Base-by-base conservation (phyloP, 2,888 invertebrate genomes). In the Harpalus rubripes region DNA sequence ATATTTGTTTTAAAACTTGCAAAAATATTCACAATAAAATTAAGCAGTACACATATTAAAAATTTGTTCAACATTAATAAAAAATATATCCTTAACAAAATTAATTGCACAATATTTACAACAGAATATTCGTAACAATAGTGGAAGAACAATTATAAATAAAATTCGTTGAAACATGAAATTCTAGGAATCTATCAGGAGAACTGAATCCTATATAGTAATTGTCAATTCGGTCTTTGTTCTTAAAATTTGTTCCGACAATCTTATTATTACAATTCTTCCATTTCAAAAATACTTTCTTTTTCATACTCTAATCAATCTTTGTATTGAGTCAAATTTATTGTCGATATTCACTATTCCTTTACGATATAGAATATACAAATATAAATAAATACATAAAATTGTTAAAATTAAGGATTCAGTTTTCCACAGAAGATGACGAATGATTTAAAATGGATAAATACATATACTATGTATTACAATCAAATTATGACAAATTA, bases 311-410 rank as follows among this genome's bases (percentile, higher is more conserved):
- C 32, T n/a, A 68, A 39, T 32, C 39, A 65, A 39, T 32, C 18
- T 26, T 26, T 63, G 63, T 63, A 18, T 26, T 7, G 22, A 68
- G 32, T 32, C 32, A 26, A 52, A 18, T 41, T 74, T 74, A 74
- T 74, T 74, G 72, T 74, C 72, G 41, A 74, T 74, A 74, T 74
- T 74, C 44, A 74, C 72, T 74, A 74, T 52, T 74, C 52, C 72
- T 74, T 68, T 68, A 68, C 68, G 32, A 68, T 68, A 41, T 68
- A 68, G 68, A 68, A 68, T 68, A 15, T 41, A 32, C 32, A 18
- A 16, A 18, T 74, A 41, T 15, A 74, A 41, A 44, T 8, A 74
- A 44, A 41, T 41, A 52, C 44, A 74, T 12, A 68, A 39, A 26
- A 3, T 63, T 18, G 22, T 65, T n/a, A 4, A 39, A 41, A 74